Evolutionary conservation across 2,113 vertebrate genomes (phyloP), one percentile per base, ranked within the genome.

Genomic region (Athene cunicularia): DNA sequence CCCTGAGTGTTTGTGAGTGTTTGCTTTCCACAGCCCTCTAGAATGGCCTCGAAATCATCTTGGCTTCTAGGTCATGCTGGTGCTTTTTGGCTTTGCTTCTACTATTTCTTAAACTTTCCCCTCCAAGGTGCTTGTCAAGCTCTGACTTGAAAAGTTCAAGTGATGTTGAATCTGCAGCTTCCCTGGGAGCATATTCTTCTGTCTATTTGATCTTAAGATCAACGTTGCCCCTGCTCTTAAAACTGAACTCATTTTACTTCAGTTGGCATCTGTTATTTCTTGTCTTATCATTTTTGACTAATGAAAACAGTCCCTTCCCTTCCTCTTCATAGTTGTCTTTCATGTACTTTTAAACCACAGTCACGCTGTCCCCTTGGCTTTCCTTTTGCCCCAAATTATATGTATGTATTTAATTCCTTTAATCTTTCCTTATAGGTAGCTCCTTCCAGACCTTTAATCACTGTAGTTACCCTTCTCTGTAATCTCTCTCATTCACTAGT

Each of bases 371-470:
- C 74, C 85, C 73, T 56, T 82, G 74, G 74, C 43, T 86, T 88
- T 82, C 80, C 70, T 85, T 90, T 81, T 86, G 47, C 80, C 83
- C 32, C 71, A 92, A 80, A 95, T 92, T 84, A 64, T n/a, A 35
- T 30, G 72, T 50, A 84, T 59, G 90, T 53, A 45, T 97, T 95
- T 88, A 86, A 95, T 90, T 87, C 90, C 82, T 96, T 97, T 93
- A 58, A 86, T 95, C 92, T 95, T 92, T 95, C 92, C 91, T 93
- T 73, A 87, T 23, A 93, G 89, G 74, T 56, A 59, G 75, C 56
- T 77, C 76, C 77, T 96, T 76, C 77, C 88, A 95, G 95, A 96
- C 52, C 91, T 73, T 70, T 95, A 79, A 96, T 96, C 92, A 90
- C 88, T 77, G 55, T 32, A 86, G 87, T 39, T 91, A 91, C 53